Evolutionary conservation across 1,140 invertebrate genomes (phyloP).

Genomic region (Tetraneura akinire): DNA sequence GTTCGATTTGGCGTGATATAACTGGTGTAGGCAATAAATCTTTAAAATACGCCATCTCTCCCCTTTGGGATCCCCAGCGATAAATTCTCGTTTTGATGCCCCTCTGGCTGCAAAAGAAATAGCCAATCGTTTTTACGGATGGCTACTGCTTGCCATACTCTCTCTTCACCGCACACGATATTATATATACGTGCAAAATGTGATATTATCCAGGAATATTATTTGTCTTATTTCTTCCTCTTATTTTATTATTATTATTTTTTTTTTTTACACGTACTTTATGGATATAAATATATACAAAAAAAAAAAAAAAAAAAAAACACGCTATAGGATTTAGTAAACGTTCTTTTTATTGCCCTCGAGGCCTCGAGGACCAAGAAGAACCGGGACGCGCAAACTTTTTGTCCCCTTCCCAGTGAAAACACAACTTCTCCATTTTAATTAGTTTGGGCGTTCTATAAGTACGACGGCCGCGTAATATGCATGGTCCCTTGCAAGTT

Average conservation of each 20-base stretch:
- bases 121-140: constrained; percentile 50
- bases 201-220: background rate
- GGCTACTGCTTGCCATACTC: background rate
- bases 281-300: background rate
- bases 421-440: constrained; percentile 52
- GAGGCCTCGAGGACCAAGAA: constrained; percentile 9
- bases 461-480: background rate
- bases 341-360: constrained; percentile 33
- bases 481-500: background rate
- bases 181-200: background rate
- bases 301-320: background rate
- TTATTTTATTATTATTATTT: background rate
- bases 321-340: background rate
- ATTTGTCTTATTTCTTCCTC: constrained; percentile 1
- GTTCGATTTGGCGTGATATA: constrained; percentile 50
- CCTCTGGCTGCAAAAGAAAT: constrained; percentile 36
- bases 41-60: constrained; percentile 50
- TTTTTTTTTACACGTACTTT: background rate
- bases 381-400: constrained; percentile 19
- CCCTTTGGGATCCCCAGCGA: constrained; percentile 35
- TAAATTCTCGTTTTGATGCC: constrained; percentile 51
- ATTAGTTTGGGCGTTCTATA: constrained; percentile 37
- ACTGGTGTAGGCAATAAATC: constrained; percentile 44
- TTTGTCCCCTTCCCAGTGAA: constrained; percentile 1
- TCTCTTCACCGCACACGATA: background rate